A percentile compares a stretch with the other conserved stretches of the same genome.
These are phyloP conservation scores for Caenorhabditis sp. DNA, from an alignment of 2,888 invertebrate genomes.

Conservation along the genomic window DNA sequence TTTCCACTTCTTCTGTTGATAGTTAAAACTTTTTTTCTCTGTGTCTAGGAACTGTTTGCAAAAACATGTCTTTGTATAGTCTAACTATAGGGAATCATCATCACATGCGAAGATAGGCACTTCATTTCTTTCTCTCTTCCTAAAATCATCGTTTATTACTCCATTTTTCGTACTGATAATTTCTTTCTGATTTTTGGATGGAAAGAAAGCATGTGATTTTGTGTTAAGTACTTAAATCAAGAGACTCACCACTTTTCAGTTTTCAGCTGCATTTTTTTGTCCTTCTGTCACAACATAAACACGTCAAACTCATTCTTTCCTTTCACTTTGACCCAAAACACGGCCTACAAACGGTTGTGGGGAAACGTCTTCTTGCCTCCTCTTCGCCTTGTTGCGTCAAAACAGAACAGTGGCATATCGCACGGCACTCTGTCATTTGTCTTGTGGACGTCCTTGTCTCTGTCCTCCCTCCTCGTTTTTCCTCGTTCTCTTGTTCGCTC, in stretches of 20 bases:
- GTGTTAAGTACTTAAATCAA: too few species aligned
- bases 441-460: constrained; percentile 19
- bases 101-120: background rate
- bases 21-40: constrained; percentile 4
- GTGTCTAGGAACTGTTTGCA: background rate
- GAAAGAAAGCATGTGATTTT: too few species aligned
- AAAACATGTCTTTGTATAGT: constrained; percentile 1
- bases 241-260: too few species aligned
- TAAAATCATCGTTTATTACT: too few species aligned
- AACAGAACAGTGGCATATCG: background rate
- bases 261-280: too few species aligned
- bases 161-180: too few species aligned
- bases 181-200: too few species aligned
- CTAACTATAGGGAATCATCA: background rate
- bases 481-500: background rate
- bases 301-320: too few species aligned
- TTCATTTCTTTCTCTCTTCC: background rate
- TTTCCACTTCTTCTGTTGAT: background rate
- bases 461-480: constrained; percentile 2
- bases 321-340: too few species aligned
- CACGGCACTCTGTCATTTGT: constrained; percentile 17
- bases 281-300: too few species aligned
- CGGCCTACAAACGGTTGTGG: background rate
- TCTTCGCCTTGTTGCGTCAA: background rate
- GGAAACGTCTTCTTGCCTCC: background rate